A percentile compares a stretch with the other conserved stretches of the same genome.
These are phyloP conservation scores for Drosophila pachea DNA, from an alignment of 1,140 invertebrate genomes.

Conservation along the genomic window DNA sequence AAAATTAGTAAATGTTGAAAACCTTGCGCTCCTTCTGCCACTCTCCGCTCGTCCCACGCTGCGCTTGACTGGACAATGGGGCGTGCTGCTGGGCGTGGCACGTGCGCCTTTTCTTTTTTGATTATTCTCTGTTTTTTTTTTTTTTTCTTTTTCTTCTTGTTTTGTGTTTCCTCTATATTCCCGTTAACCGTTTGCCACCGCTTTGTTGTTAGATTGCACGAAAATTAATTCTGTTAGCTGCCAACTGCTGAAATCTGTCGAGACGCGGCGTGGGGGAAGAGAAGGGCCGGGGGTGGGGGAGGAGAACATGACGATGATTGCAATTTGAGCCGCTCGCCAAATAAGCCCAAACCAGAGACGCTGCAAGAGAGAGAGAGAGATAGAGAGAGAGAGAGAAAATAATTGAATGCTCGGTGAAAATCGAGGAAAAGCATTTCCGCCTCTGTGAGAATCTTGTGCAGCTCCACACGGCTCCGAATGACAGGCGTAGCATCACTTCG, in stretches of 20 bases:
- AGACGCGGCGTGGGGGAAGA: conserved; percentile 1
- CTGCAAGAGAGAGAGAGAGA: too few species aligned
- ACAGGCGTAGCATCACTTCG: conserved; percentile 25
- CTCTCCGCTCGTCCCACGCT: conserved; percentile 37
- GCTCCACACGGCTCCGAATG: conserved; percentile 37
- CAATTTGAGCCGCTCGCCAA: too few species aligned
- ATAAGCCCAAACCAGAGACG: too few species aligned
- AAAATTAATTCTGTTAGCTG: conserved; percentile 76
- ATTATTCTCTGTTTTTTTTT: conserved; percentile 24
- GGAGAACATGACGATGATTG: too few species aligned
- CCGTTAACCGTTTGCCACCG: conserved; percentile 46
- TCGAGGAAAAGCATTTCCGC: too few species aligned
- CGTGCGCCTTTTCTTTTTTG: conserved; percentile 51
- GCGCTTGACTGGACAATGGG: conserved; percentile 60
- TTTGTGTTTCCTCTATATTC: background rate
- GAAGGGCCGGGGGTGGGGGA: too few species aligned
- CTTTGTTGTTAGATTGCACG: conserved; percentile 67
- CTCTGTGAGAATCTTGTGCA: background rate
- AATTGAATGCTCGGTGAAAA: too few species aligned
- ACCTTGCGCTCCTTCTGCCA: conserved; percentile 65
- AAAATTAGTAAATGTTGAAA: conserved; percentile 76
- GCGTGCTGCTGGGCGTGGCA: conserved; percentile 6
- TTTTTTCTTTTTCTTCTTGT: background rate
- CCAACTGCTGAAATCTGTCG: conserved; percentile 55
- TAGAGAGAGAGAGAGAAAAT: too few species aligned